Base-by-base conservation (phyloP, 2,113 vertebrate species). In the Lonchura striata region DNA sequence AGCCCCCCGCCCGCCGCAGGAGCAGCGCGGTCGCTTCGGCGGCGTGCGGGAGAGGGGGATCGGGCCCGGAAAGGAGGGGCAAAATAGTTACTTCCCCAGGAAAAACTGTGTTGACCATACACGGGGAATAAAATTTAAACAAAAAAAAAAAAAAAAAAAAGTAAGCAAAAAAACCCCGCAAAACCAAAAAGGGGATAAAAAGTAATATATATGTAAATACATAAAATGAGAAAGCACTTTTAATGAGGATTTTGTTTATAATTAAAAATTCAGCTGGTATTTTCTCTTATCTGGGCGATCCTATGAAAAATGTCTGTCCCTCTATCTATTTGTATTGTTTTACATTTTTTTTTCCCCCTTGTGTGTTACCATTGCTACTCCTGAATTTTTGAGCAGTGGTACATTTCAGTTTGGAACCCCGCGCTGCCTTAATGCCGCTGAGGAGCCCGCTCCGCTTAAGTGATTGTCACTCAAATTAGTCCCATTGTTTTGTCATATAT, bases 401-500 rank as follows among this genome's bases (percentile, higher is more conserved):
- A 17, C 77, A 8, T 80, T 70, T 83, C 49, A 63, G 69, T 92
- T 75, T 49, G 44, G 74, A 94, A 16, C 42, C 42, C 22, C 0
- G 39, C 10, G 59, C 71, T 86, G 60, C 82, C 4, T 3, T 22
- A 20, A 18, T 24, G 66, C 64, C 60, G n/a, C 77, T 74, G 81
- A 56, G 72, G 76, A 94, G 33, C 46, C 35, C 9, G 22, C 56
- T 57, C 69, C 0, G 13, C 57, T 70, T 61, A 92, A 95, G 72
- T 88, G 91, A 81, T 66, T 95, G 92, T 90, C 82, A 83, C 91
- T 96, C 94, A 93, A 92, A 96, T 92, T 77, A 91, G 85, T 44
- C 69, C 52, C 65, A 35, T 94, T 93, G 88, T 91, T 95, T 94
- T 47, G 76, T 66, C 81, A 88, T 90, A 42, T n/a, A 84, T 66